These are phyloP conservation scores for Trachelus stipa DNA, from an alignment of 2,888 invertebrate genomes.

Conservation along the genomic window DNA sequence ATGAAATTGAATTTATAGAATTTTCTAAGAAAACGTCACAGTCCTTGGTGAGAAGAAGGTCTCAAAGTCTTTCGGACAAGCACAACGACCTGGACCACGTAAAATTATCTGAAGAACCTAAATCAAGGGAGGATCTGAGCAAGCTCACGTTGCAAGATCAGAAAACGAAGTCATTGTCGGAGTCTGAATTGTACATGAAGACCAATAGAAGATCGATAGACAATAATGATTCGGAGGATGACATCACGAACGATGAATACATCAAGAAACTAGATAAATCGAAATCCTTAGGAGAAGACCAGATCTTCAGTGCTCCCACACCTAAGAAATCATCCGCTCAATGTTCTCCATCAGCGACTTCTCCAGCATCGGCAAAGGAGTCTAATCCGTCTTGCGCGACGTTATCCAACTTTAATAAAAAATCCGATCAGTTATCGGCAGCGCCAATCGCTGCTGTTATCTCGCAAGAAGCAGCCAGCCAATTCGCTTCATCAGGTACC, in stretches of 20 bases:
- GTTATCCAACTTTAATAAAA: neutral
- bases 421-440: neutral
- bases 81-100: neutral
- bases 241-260: neutral
- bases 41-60: neutral
- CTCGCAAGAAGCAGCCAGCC: neutral
- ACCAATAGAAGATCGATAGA: neutral
- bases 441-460: neutral
- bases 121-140: neutral
- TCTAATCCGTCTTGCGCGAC: neutral
- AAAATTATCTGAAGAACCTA: neutral
- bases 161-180: neutral
- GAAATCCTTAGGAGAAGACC: constrained; percentile 7
- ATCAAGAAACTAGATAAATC: constrained; percentile 20
- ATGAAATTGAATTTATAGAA: neutral
- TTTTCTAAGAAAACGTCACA: neutral
- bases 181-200: neutral
- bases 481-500: neutral
- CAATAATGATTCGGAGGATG: neutral
- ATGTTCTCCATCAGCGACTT: neutral
- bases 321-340: neutral
- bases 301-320: neutral
- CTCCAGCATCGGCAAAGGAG: neutral
- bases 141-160: neutral
- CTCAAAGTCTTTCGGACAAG: neutral